Conservation (phyloP, 2,888 invertebrate genomes). For the Drosophila melanosoma region DNA sequence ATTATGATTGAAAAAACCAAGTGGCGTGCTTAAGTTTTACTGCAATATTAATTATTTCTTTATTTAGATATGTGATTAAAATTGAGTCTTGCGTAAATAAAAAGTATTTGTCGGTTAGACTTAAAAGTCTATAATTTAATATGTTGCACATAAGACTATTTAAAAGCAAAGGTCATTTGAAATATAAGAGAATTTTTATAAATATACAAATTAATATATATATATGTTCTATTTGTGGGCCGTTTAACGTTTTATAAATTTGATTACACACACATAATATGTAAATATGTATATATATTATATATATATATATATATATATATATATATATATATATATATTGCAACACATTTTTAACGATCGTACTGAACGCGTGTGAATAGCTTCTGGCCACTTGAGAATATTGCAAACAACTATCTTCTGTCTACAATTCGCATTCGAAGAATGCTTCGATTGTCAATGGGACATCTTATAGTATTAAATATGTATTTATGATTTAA, state of each 20-base stretch:
- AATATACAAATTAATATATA: not conserved
- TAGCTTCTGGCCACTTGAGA: conserved; percentile 14
- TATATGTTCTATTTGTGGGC: conserved; percentile 1
- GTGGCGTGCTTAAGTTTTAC: not conserved
- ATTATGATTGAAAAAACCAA: not conserved
- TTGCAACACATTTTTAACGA: not conserved
- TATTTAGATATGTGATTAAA: not conserved
- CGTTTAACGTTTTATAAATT: not conserved
- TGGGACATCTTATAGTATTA: not conserved
- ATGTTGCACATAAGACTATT: not conserved
- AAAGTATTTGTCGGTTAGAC: not conserved
- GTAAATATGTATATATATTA: not conserved
- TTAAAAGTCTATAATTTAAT: not conserved
- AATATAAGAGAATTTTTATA: conserved; percentile 16
- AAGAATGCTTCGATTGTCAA: conserved; percentile 6
- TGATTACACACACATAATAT: not conserved
- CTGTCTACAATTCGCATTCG: conserved; percentile 5
- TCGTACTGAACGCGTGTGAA: conserved; percentile 24
- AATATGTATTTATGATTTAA: not conserved
- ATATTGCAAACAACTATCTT: conserved; percentile 6
- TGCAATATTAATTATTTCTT: not conserved
- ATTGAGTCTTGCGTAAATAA: not conserved
- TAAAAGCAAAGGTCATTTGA: not conserved
- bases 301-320: not conserved
- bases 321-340: not conserved